Evolutionary conservation across 2,797 vertebrate species (phyloP).

Genomic region (Hyperoplus lanceolatus): DNA sequence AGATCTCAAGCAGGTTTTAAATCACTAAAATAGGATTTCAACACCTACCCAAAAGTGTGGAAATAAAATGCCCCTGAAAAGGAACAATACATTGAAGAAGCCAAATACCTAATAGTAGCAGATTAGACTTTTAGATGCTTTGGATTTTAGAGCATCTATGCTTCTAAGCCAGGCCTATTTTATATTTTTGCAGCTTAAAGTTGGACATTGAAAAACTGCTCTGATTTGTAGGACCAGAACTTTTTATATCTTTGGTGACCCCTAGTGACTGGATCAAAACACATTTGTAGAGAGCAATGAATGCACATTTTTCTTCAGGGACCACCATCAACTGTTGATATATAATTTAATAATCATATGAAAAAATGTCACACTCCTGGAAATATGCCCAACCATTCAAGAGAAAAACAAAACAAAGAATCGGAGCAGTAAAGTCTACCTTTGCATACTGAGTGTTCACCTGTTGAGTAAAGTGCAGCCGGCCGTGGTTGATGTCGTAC

Average conservation of each 20-base stretch:
- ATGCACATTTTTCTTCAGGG: neutral
- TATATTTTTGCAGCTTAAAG: neutral
- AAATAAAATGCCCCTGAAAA: neutral
- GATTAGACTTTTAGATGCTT: neutral
- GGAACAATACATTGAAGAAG: neutral
- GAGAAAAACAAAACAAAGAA: neutral
- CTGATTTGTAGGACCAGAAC: neutral
- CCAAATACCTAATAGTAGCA: neutral
- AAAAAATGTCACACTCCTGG: neutral
- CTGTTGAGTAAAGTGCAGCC: slow-evolving; percentile 90
- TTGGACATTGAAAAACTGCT: neutral
- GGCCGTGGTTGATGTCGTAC: slow-evolving; percentile 87
- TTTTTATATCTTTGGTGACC: neutral
- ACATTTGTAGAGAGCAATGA: neutral
- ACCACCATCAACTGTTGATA: neutral
- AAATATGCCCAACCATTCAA: neutral
- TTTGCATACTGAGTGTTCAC: slow-evolving; percentile 41
- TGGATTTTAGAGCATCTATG: neutral
- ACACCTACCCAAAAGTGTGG: too few relatives aligned
- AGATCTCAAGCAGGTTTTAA: neutral
- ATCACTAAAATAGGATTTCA: neutral
- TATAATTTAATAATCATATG: neutral
- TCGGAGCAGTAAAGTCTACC: neutral
- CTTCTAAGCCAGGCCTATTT: neutral
- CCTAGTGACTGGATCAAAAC: neutral